Base-by-base conservation (phyloP, 2,113 vertebrate genomes). In the Athene cunicularia region DNA sequence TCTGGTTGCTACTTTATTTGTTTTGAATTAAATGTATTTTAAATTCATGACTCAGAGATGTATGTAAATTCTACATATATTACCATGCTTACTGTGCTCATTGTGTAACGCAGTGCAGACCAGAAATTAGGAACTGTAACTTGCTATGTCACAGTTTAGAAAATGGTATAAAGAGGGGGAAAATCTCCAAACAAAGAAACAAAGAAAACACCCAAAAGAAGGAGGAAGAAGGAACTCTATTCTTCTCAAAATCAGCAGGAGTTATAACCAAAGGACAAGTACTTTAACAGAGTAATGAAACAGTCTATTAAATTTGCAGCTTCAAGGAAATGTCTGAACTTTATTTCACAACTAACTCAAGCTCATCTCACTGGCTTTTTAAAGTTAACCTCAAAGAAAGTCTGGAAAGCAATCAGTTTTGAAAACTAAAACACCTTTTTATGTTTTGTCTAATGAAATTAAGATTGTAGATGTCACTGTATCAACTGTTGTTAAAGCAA, bases 241-340 rank as follows among this genome's bases (percentile, higher is more conserved):
- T 43, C 66, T 93, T 66, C 81, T 93, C 26, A 7, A 84, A 97
- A 75, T 68, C 88, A 88, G 68, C 56, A 77, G 52, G 88, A 80
- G 4, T 86, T 89, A 94, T 32, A 93, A 95, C 20, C 19, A 56
- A 75, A 88, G 35, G 53, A 85, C 60, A 91, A 92, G 30, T 73
- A 84, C 67, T 95, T 95, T 96, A 94, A 56, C 6, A 28, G 8
- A 90, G 20, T 67, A 79, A 93, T n/a, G 13, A 52, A 87, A 56
- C 21, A 88, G 60, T 68, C 50, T 87, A 81, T 95, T 86, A 87
- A 95, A 95, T 83, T 86, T 90, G 64, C 39, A 93, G 66, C 32
- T 95, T n/a, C 17, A 7, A 0, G 16, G 23, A 24, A 28, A 83
- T n/a, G 30, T 37, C 87, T 90, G 56, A 95, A 77, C 35, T 87